Conservation (phyloP, 2,888 invertebrate species). For the Syrista parreyssii region DNA sequence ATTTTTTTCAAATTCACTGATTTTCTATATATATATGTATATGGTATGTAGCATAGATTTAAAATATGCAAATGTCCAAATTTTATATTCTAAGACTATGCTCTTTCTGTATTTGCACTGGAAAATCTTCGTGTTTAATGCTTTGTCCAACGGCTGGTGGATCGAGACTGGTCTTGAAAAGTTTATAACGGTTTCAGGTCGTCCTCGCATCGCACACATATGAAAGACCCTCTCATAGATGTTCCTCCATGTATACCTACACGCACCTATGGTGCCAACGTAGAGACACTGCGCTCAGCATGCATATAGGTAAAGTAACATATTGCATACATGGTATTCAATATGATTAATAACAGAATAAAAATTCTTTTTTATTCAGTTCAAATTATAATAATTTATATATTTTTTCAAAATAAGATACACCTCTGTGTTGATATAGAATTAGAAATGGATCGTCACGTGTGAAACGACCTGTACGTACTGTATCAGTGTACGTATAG, state of each 20-base stretch:
- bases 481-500: not conserved
- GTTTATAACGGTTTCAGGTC: slow-evolving; percentile 58
- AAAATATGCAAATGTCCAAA: no score
- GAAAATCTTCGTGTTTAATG: not conserved
- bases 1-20: not conserved
- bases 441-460: not conserved
- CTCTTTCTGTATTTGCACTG: not conserved
- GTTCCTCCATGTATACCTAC: not conserved
- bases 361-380: no score
- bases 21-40: not conserved
- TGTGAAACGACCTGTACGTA: not conserved
- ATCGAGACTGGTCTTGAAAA: slow-evolving; percentile 57
- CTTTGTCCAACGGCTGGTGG: slow-evolving; percentile 47
- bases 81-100: not conserved
- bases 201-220: slow-evolving; percentile 38
- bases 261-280: not conserved
- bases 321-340: not conserved
- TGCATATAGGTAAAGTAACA: not conserved
- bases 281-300: not conserved
- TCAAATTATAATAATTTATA: not conserved
- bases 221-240: not conserved
- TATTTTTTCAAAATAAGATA: not conserved
- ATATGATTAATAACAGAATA: not conserved
- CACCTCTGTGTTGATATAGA: not conserved
- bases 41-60: no score